A percentile compares a stretch with the other conserved stretches of the same genome.
These are phyloP conservation scores for Characodon lateralis DNA, from an alignment of 2,797 vertebrate genomes.

Conservation along the genomic window DNA sequence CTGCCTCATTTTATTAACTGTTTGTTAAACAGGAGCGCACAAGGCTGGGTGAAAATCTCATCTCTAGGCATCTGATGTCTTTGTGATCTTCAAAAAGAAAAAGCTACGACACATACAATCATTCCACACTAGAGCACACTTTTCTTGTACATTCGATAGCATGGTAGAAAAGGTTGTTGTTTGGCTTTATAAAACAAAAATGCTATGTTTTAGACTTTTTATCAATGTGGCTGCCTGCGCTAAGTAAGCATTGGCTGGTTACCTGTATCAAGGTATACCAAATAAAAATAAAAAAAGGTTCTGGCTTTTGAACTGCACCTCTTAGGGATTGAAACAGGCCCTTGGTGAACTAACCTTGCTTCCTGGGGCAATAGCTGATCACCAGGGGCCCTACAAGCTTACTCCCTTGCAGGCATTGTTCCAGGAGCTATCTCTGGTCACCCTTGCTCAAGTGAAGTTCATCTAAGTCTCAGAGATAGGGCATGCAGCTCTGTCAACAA, in stretches of 20 bases:
- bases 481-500: background rate
- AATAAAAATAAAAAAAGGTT: background rate
- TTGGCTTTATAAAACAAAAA: background rate
- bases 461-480: background rate
- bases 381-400: background rate
- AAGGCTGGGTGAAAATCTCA: constrained; percentile 36
- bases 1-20: constrained; percentile 54
- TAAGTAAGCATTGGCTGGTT: background rate
- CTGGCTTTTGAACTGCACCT: too few species aligned
- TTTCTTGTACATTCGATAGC: background rate
- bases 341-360: background rate
- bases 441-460: background rate
- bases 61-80: constrained; percentile 34
- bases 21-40: constrained; percentile 43
- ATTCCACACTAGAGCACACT: background rate
- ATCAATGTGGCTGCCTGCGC: background rate
- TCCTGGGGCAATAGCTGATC: background rate
- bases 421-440: background rate
- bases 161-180: background rate
- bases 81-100: constrained; percentile 7
- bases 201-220: background rate
- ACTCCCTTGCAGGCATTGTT: background rate
- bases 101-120: background rate
- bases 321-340: background rate
- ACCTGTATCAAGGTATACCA: background rate